phyloP scores from a whole-genome alignment of 1,140 invertebrate species.

The Drosophila subobscura region DNA sequence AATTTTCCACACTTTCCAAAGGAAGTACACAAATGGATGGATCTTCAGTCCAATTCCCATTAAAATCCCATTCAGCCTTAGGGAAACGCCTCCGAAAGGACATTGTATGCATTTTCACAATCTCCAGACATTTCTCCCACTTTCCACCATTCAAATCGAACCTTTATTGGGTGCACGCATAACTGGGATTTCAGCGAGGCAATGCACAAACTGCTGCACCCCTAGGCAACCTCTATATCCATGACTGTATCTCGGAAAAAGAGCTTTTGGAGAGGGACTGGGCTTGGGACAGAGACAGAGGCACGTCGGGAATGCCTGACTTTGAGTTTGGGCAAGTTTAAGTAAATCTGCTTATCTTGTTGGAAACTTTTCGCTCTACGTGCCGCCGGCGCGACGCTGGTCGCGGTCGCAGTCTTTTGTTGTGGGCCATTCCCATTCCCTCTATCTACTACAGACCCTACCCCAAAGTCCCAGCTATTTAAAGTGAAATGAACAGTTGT shows the following conservation, averaged over 20 bases:
- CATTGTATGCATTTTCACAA: background rate
- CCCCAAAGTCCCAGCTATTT: background rate
- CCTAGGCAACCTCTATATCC: slow-evolving; percentile 35
- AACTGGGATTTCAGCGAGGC: slow-evolving; percentile 39
- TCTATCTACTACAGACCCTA: background rate
- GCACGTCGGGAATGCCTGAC: slow-evolving; percentile 69
- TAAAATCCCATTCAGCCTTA: too few species aligned
- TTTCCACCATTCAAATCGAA: slow-evolving; percentile 1
- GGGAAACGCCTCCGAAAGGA: too few species aligned
- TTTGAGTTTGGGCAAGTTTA: slow-evolving; percentile 66
- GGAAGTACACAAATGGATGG: too few species aligned
- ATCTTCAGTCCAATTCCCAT: too few species aligned
- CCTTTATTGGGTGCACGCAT: slow-evolving; percentile 34
- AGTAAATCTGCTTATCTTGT: slow-evolving; percentile 81
- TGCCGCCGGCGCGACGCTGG: slow-evolving; percentile 66
- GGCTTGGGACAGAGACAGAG: slow-evolving; percentile 17
- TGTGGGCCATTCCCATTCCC: slow-evolving; percentile 10
- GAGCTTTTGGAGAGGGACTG: slow-evolving; percentile 14
- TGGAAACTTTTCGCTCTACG: slow-evolving; percentile 67
- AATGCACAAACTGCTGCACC: slow-evolving; percentile 25
- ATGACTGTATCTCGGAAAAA: slow-evolving; percentile 37
- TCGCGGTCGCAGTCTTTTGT: slow-evolving; percentile 41
- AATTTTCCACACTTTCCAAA: too few species aligned
- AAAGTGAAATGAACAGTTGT: slow-evolving; percentile 57
- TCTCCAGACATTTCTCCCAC: background rate